Evolutionary conservation across 2,888 invertebrate species (phyloP).

Genomic region (Nemapogon koenigi): DNA sequence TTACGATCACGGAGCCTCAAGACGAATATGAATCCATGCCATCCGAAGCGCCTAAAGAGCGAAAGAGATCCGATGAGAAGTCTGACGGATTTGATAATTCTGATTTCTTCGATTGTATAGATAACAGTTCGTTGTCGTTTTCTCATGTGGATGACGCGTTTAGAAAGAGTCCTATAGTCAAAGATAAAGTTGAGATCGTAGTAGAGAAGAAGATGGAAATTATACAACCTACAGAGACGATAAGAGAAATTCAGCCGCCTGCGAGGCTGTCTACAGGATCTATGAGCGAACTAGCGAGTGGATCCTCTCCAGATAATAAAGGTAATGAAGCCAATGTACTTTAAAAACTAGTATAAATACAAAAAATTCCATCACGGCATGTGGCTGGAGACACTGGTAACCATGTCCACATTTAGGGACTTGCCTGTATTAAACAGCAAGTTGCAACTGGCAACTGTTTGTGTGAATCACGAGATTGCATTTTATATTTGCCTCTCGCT

Average conservation of each 20-base stretch:
- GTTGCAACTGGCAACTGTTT: too few relatives aligned
- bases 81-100: slow-evolving; percentile 60
- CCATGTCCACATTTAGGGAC: too few relatives aligned
- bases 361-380: too few relatives aligned
- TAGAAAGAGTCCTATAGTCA: slow-evolving; percentile 44
- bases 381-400: too few relatives aligned
- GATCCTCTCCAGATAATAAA: slow-evolving; percentile 70
- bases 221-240: slow-evolving; percentile 23
- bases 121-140: slow-evolving; percentile 55
- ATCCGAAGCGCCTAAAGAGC: slow-evolving; percentile 51
- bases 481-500: too few relatives aligned
- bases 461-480: too few relatives aligned
- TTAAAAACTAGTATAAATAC: too few relatives aligned
- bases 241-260: slow-evolving; percentile 35
- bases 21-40: slow-evolving; percentile 61
- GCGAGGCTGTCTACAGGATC: slow-evolving; percentile 67
- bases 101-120: slow-evolving; percentile 59
- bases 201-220: slow-evolving; percentile 26
- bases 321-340: too few relatives aligned
- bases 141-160: slow-evolving; percentile 58
- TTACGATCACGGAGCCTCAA: slow-evolving; percentile 65
- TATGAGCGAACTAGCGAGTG: slow-evolving; percentile 68
- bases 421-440: too few relatives aligned
- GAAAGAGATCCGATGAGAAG: slow-evolving; percentile 58
- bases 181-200: slow-evolving; percentile 15